phyloP scores from a whole-genome alignment of 2,797 vertebrate genomes.

The Parotocinclus haroldoi region DNA sequence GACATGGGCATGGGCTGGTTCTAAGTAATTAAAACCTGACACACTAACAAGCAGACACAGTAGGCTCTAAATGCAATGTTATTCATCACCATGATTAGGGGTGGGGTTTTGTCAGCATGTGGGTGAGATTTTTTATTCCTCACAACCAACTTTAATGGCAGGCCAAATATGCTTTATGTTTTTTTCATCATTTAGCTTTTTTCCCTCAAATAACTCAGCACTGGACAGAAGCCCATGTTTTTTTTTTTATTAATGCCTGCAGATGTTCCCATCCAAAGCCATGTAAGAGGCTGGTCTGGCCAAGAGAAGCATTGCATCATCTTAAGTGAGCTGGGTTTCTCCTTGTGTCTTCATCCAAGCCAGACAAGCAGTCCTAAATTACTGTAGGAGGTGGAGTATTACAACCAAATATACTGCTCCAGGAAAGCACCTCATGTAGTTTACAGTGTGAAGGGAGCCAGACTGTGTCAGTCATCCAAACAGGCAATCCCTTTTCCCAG shows the following conservation, averaged over 20 bases:
- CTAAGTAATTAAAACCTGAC: slow-evolving; percentile 39
- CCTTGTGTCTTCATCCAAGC: slow-evolving; percentile 10
- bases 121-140: no score
- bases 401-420: slow-evolving; percentile 37
- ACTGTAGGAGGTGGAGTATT: slow-evolving; percentile 31
- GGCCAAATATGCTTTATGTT: no score
- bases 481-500: slow-evolving; percentile 41
- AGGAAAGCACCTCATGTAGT: slow-evolving; percentile 38
- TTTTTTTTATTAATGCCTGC: slow-evolving; percentile 37
- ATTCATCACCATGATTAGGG: slow-evolving; percentile 9
- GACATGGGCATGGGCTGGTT: slow-evolving; percentile 29
- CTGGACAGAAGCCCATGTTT: slow-evolving; percentile 16
- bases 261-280: slow-evolving; percentile 33
- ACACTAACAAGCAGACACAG: slow-evolving; percentile 32
- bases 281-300: slow-evolving; percentile 13
- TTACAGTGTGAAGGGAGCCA: slow-evolving; percentile 38
- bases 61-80: slow-evolving; percentile 32
- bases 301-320: slow-evolving; percentile 14
- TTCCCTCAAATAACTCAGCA: no score
- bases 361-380: slow-evolving; percentile 33
- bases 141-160: no score
- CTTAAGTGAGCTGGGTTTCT: slow-evolving; percentile 37
- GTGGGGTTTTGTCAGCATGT: slow-evolving; percentile 4
- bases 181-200: no score
- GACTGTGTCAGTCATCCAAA: slow-evolving; percentile 42